Evolutionary conservation across 2,113 vertebrate species (phyloP).

Genomic region (Melierax canorus): DNA sequence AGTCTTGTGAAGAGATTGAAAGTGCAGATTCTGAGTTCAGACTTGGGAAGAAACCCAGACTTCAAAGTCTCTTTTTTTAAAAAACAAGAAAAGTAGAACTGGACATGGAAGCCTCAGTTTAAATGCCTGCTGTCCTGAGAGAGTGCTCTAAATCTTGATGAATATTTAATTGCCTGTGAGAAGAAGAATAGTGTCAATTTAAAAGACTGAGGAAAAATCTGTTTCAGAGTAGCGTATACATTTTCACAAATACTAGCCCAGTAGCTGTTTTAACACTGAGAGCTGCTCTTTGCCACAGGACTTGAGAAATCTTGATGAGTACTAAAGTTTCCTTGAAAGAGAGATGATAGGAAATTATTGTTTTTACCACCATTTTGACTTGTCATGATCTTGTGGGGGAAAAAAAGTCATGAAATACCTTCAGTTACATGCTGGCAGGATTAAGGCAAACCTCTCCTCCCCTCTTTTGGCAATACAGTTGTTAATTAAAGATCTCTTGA

Average conservation of each 20-base stretch:
- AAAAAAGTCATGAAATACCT: neutral
- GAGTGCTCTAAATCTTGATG: neutral
- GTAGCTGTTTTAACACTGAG: neutral
- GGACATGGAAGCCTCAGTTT: neutral
- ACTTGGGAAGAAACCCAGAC: neutral
- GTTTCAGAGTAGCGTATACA: neutral
- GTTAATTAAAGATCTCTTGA: neutral
- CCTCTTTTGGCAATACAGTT: neutral
- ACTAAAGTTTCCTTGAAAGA: neutral
- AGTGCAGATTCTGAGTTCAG: neutral
- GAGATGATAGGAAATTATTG: neutral
- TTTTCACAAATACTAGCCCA: neutral
- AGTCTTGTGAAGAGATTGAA: neutral
- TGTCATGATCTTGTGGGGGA: neutral
- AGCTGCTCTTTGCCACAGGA: neutral
- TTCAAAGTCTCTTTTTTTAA: neutral
- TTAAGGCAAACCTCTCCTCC: neutral
- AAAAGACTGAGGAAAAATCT: neutral
- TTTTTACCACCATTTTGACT: neutral
- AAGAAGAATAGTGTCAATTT: neutral
- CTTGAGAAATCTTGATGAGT: neutral
- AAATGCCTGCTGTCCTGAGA: neutral
- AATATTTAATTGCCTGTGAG: neutral
- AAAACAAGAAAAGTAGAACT: neutral
- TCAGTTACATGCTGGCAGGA: neutral